phyloP scores from a whole-genome alignment of 1,140 invertebrate genomes.

The Caenorhabditis remanei region DNA sequence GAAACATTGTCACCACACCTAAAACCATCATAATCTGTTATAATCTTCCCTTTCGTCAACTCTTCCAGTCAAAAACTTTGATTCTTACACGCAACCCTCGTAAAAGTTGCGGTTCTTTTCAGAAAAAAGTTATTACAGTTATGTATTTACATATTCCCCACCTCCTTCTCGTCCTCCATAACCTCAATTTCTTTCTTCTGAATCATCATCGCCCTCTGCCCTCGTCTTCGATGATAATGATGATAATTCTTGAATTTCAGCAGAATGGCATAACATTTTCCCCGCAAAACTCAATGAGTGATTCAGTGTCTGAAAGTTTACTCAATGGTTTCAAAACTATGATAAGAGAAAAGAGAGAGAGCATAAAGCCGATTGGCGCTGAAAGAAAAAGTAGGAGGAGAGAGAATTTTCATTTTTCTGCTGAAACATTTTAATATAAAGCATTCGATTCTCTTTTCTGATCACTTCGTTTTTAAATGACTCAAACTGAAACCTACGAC shows the following conservation, averaged over 20 bases:
- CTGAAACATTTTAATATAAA: conserved; percentile 28
- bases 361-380: conserved; percentile 4
- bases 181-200: neutral
- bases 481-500: conserved; percentile 41
- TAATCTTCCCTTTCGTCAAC: neutral
- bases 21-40: neutral
- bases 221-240: conserved; percentile 15
- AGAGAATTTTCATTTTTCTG: neutral
- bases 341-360: conserved; percentile 9
- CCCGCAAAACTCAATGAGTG: neutral
- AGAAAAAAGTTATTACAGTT: conserved; percentile 13
- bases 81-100: neutral
- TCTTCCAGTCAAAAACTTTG: neutral
- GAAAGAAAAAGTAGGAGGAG: neutral
- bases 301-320: conserved; percentile 2
- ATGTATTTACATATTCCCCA: neutral
- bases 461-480: conserved; percentile 1
- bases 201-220: conserved; percentile 4
- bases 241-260: neutral
- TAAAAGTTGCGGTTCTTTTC: conserved; percentile 17
- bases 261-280: neutral
- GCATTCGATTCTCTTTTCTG: neutral
- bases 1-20: neutral
- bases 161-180: neutral
- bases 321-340: conserved; percentile 1